Base-by-base conservation (phyloP, 2,888 invertebrate genomes). In the Bugula neritina region DNA sequence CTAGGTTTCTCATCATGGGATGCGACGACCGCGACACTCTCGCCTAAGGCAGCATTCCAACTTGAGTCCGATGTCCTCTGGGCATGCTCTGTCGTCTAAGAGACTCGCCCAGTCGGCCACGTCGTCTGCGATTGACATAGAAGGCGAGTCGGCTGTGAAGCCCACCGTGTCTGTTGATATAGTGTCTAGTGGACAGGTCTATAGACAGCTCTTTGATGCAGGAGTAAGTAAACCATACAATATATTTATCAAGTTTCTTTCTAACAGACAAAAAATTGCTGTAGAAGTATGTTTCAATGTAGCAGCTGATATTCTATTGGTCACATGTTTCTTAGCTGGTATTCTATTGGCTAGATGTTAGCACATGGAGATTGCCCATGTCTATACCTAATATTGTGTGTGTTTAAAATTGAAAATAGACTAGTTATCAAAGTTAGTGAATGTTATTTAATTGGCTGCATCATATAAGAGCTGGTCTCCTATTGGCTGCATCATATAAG, bases 171-270 rank as follows among this genome's bases (percentile, higher is more conserved):
- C 55, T 23, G 71, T 71, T 25, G 71, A 35, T 54, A 71, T 78
- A 10, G 78, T 84, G 43, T 82, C 81, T 1, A 82, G 80, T 76
- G 84, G 83, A 31, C 82, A 83, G 75, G 80, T 84, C 23, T 84
- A 84, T 73, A 75, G 82, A 29, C 84, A 84, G 76, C 80, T 83
- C 77, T 84, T 84, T 79, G 84, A 84, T 74, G 83, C 83, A 34
- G 83, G 84, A 80, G 84, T 84, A 77, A 69, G 54, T 57, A 43
- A 5, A 43, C 43, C 43, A 43, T 10, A 17, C 17, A 43, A 25
- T 27, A 35, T 54, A 10, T n/a, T n/a, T n/a, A n/a, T n/a, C n/a
- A n/a, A n/a, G n/a, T n/a, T n/a, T n/a, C n/a, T n/a, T n/a, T n/a
- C n/a, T n/a, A n/a, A n/a, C n/a, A n/a, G n/a, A n/a, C n/a, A n/a